A percentile compares a stretch with the other conserved stretches of the same genome.
These are phyloP conservation scores for Saturnia pavonia DNA, from an alignment of 2,888 invertebrate species.

Conservation along the genomic window DNA sequence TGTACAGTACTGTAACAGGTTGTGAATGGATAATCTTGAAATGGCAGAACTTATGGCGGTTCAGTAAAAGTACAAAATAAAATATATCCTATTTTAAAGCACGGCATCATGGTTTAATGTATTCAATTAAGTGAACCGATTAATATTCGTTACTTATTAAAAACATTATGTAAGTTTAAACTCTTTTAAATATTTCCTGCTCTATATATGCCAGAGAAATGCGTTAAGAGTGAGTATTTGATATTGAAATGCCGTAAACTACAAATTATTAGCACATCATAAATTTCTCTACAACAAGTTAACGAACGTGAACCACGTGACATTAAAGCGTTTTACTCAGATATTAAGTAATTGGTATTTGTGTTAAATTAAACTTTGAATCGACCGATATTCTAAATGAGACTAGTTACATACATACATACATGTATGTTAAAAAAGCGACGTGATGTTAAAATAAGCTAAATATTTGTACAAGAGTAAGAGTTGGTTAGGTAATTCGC, in stretches of 20 bases:
- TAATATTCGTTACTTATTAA: no score
- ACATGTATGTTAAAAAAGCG: background rate
- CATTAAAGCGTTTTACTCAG: background rate
- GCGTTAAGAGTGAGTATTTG: background rate
- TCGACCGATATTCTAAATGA: background rate
- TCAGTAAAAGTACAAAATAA: no score
- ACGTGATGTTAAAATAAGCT: conserved; percentile 17
- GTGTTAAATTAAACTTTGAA: background rate
- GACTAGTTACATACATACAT: background rate
- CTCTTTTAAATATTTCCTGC: background rate
- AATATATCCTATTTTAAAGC: no score
- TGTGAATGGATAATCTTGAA: no score
- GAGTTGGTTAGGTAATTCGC: no score
- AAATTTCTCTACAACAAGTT: background rate
- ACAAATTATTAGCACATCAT: no score
- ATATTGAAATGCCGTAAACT: background rate
- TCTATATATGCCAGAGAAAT: background rate
- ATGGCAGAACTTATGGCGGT: no score
- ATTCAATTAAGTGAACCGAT: no score
- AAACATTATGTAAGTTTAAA: background rate
- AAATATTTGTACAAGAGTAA: conserved; percentile 21
- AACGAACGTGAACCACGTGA: background rate
- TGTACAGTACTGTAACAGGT: no score
- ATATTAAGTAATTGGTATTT: background rate
- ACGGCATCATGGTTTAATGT: no score